phyloP scores from a whole-genome alignment of 2,888 invertebrate species.

The Spisula subtruncata region DNA sequence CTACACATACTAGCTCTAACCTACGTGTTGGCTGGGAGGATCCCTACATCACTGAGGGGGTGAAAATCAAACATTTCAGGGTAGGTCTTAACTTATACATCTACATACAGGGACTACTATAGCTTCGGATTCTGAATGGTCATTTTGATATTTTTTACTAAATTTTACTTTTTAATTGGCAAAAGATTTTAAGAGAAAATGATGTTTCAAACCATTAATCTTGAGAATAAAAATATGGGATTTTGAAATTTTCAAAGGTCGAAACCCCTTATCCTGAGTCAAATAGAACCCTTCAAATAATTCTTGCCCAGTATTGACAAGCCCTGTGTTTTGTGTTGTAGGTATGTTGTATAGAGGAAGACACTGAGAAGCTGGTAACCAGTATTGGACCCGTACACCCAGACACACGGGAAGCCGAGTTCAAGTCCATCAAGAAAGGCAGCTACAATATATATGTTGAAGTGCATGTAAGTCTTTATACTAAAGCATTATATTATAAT shows the following conservation, averaged over 20 bases:
- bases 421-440: constrained; percentile 86
- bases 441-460: constrained; percentile 86
- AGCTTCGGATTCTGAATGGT: too few relatives aligned
- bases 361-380: constrained; percentile 83
- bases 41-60: constrained; percentile 85
- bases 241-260: too few relatives aligned
- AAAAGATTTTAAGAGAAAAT: too few relatives aligned
- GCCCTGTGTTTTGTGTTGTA: constrained; percentile 60
- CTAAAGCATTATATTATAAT: too few relatives aligned
- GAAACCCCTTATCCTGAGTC: too few relatives aligned
- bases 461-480: constrained; percentile 83
- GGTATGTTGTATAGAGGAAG: constrained; percentile 86
- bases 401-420: constrained; percentile 85
- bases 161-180: too few relatives aligned
- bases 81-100: constrained; percentile 76
- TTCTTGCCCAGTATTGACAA: too few relatives aligned
- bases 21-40: constrained; percentile 86
- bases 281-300: too few relatives aligned
- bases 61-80: constrained; percentile 87
- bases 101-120: too few relatives aligned
- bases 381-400: constrained; percentile 86
- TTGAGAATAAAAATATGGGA: too few relatives aligned
- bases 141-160: too few relatives aligned
- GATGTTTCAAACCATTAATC: too few relatives aligned
- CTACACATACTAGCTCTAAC: constrained; percentile 84